Evolutionary conservation across 2,797 vertebrate genomes (phyloP).

Genomic region (Ctenopoma multispine): DNA sequence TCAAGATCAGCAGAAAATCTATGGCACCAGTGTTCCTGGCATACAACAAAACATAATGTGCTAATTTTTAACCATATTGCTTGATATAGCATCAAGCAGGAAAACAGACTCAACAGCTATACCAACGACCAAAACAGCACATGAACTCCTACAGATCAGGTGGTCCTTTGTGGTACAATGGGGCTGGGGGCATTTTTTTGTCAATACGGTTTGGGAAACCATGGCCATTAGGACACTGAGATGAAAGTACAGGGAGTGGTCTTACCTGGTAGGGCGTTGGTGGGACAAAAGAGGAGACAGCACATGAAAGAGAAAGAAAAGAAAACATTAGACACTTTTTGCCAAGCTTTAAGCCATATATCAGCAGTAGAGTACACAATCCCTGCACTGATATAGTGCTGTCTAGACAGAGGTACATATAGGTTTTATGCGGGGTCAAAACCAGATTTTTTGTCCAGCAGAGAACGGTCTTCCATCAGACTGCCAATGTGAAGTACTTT

Average conservation of each 20-base stretch:
- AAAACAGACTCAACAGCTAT: neutral
- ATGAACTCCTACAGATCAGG: slow-evolving; percentile 23
- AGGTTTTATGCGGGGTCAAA: slow-evolving; percentile 34
- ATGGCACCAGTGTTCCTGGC: slow-evolving; percentile 32
- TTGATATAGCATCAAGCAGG: neutral
- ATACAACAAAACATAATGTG: neutral
- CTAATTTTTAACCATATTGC: neutral
- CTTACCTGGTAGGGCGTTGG: slow-evolving; percentile 84
- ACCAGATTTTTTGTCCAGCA: slow-evolving; percentile 38
- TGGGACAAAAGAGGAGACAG: slow-evolving; percentile 64
- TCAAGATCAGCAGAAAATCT: slow-evolving; percentile 34
- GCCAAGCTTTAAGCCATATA: slow-evolving; percentile 52
- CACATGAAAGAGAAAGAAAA: slow-evolving; percentile 83
- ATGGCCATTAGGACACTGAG: slow-evolving; percentile 62
- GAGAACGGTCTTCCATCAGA: slow-evolving; percentile 36
- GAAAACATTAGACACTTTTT: slow-evolving; percentile 65
- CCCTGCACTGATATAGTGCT: slow-evolving; percentile 39
- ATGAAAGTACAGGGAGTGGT: slow-evolving; percentile 78
- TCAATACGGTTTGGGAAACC: slow-evolving; percentile 59
- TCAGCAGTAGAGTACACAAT: slow-evolving; percentile 40
- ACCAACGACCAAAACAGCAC: neutral
- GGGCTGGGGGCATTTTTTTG: slow-evolving; percentile 9
- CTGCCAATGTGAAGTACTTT: slow-evolving; percentile 43
- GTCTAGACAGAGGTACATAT: slow-evolving; percentile 62
- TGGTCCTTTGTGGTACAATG: slow-evolving; percentile 57